Base-by-base conservation (phyloP, 2,888 invertebrate species). In the Caenorhabditis wallacei region DNA sequence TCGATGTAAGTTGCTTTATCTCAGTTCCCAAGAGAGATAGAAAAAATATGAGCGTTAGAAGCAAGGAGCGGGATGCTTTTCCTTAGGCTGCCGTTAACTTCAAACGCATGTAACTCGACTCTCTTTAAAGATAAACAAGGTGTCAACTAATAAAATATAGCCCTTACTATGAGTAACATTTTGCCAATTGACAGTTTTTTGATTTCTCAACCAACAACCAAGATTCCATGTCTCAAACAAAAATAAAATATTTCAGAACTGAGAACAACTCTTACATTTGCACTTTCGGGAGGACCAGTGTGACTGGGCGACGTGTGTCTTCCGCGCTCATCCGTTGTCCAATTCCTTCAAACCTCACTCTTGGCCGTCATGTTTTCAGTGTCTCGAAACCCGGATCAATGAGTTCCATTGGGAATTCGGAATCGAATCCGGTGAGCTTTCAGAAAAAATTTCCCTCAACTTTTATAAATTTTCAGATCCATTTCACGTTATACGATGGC, bases 401-500 rank as follows among this genome's bases (percentile, higher is more conserved):
- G 16, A 56, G n/a, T 16, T 35, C 48, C 0, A 78, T 82, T 16
- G 71, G 64, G 5, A 71, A 30, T 24, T 40, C 61, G 0, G 78
- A 78, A 56, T 22, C 78, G 0, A 78, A 22, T 24, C 64, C 79
- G 18, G 70, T 71, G 46, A 35, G 35, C n/a, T n/a, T n/a, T n/a
- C n/a, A n/a, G n/a, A n/a, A n/a, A n/a, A n/a, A n/a, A 37, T 7
- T 0, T 20, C 1, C 11, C 18, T 30, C 18, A 0, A 2, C n/a
- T n/a, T n/a, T n/a, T n/a, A 30, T 30, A 56, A 56, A 3, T 30
- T 40, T 64, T 56, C 81, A 89, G 87, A 81, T 88, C 54, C 88
- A 90, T 48, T 90, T 88, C 84, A 90, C 89, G 1, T 75, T 89
- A 7, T 90, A 82, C 74, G 82, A 85, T 40, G 72, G 84, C 10